phyloP scores from a whole-genome alignment of 2,113 vertebrate species.

The Chaetodon trifascialis region DNA sequence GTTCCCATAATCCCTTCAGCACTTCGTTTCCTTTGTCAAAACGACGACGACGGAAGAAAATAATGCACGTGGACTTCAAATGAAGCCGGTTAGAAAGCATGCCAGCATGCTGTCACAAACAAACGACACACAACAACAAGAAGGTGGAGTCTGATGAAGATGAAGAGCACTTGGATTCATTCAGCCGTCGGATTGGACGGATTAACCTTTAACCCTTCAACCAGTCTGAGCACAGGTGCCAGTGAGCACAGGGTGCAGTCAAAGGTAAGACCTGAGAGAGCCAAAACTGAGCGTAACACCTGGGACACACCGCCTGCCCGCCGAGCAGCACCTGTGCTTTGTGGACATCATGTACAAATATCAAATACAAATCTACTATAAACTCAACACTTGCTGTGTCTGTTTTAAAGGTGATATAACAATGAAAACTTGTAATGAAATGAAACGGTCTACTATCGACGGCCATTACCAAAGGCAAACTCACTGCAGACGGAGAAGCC shows the following conservation, averaged over 20 bases:
- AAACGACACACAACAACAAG: conserved; percentile 13
- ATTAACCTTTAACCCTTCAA: conserved; percentile 33
- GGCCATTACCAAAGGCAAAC: too few relatives aligned
- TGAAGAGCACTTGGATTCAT: conserved; percentile 70
- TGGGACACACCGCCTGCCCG: too few relatives aligned
- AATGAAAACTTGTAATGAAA: too few relatives aligned
- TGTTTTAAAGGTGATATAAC: too few relatives aligned
- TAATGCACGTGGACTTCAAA: conserved; percentile 67
- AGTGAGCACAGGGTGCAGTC: not conserved
- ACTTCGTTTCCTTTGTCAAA: conserved; percentile 50
- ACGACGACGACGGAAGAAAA: conserved; percentile 36
- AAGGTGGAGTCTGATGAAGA: conserved; percentile 27
- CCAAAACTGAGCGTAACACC: not conserved
- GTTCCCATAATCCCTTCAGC: conserved; percentile 38
- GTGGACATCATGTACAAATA: too few relatives aligned
- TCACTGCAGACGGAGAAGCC: too few relatives aligned
- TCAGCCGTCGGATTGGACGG: conserved; percentile 9
- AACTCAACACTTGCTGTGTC: too few relatives aligned
- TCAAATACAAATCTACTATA: too few relatives aligned
- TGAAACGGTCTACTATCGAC: too few relatives aligned
- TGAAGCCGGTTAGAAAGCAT: conserved; percentile 65
- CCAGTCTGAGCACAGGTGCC: not conserved
- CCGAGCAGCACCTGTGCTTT: too few relatives aligned
- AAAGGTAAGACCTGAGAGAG: not conserved
- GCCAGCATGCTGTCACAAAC: conserved; percentile 66